Evolutionary conservation across 2,113 vertebrate species (phyloP).

Genomic region (Cyprinodon brontotheroides): DNA sequence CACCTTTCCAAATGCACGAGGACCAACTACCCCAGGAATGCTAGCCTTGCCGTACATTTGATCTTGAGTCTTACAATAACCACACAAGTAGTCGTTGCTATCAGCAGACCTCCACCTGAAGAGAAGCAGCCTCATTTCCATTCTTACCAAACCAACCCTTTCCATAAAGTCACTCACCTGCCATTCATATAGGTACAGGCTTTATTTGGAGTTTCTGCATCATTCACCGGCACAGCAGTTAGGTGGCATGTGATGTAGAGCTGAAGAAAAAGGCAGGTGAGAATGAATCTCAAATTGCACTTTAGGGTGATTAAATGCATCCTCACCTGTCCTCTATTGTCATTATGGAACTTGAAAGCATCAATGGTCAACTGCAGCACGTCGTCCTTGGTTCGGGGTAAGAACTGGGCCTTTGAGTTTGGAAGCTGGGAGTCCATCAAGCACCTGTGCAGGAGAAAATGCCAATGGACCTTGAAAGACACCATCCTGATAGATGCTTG

Average conservation of each 20-base stretch:
- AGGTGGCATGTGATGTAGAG: conserved; percentile 74
- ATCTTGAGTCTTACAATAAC: conserved; percentile 51
- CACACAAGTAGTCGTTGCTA: conserved; percentile 68
- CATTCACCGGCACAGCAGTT: conserved; percentile 50
- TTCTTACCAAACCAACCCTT: background rate
- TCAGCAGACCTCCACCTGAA: conserved; percentile 74
- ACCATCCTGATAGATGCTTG: background rate
- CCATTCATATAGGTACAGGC: conserved; percentile 65
- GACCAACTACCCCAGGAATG: conserved; percentile 17
- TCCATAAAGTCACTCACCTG: conserved; percentile 44
- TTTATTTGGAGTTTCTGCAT: conserved; percentile 48
- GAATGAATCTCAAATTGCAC: too few relatives aligned
- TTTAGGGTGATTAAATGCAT: accelerated
- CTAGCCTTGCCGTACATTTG: conserved; percentile 5
- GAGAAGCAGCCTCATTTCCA: background rate
- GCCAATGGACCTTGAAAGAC: background rate
- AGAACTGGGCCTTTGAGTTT: conserved; percentile 61
- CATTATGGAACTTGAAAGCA: conserved; percentile 69
- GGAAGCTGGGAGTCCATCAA: conserved; percentile 66
- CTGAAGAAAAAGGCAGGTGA: conserved; percentile 27
- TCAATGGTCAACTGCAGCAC: conserved; percentile 64
- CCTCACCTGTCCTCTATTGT: conserved; percentile 47
- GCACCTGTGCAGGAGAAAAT: conserved; percentile 50
- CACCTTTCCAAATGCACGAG: conserved; percentile 44
- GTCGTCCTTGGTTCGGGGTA: conserved; percentile 52